These are phyloP conservation scores for Philereme transversata DNA, from an alignment of 2,888 invertebrate species.

Conservation along the genomic window DNA sequence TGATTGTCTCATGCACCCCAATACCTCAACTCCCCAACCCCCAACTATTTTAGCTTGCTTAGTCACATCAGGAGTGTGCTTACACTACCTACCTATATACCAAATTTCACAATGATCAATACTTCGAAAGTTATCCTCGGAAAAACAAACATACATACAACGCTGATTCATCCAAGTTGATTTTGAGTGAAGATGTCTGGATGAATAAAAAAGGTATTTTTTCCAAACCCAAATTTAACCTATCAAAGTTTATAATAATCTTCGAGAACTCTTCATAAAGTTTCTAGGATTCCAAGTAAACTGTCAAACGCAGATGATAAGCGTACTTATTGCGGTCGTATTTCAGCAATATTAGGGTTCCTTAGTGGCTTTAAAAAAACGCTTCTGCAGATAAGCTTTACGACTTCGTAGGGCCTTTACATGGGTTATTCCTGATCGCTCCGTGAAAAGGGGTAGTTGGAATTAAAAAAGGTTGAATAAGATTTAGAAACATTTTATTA, in stretches of 20 bases:
- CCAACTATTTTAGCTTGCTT: no score
- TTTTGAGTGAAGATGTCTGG: no score
- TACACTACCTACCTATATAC: no score
- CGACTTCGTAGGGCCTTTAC: constrained; percentile 27
- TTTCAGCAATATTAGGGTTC: constrained; percentile 43
- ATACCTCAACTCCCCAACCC: no score
- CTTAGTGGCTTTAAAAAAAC: constrained; percentile 34
- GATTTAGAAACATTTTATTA: no score
- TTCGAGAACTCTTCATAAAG: constrained; percentile 1
- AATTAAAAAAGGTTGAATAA: no score
- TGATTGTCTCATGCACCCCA: no score
- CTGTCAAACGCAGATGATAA: constrained; percentile 38
- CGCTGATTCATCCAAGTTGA: no score
- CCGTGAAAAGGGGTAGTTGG: background rate
- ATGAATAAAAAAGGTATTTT: background rate
- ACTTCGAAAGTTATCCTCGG: no score
- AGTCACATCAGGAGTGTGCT: no score
- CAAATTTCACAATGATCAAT: no score
- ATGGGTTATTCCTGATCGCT: constrained; percentile 9
- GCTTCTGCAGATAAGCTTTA: constrained; percentile 28
- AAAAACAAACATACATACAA: no score
- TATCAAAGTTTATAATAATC: constrained; percentile 13
- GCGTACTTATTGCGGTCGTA: constrained; percentile 38
- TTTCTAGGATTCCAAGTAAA: constrained; percentile 16
- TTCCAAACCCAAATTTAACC: constrained; percentile 1